Evolutionary conservation across 1,140 invertebrate species (phyloP).

Genomic region (Gonatopus flavifemur): DNA sequence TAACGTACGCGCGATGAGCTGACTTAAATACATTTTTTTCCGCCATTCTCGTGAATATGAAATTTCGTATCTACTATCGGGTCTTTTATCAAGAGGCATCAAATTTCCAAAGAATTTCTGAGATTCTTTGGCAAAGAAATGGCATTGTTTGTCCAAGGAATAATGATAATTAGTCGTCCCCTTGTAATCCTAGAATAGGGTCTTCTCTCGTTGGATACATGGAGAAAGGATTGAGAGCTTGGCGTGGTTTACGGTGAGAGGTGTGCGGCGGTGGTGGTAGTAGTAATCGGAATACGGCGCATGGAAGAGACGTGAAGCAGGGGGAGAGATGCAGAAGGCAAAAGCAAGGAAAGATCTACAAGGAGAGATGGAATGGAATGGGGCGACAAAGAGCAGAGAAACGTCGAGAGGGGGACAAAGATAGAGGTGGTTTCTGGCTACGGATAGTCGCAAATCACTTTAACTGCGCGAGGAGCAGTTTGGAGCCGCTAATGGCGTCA

Average conservation of each 20-base stretch:
- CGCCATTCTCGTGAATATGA: too few species aligned
- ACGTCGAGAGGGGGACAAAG: conserved; percentile 13
- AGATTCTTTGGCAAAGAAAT: too few species aligned
- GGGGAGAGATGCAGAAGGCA: neutral
- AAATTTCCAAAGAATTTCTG: too few species aligned
- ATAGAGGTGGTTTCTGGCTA: conserved; percentile 36
- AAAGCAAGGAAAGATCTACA: too few species aligned
- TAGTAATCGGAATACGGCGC: too few species aligned
- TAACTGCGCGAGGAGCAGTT: conserved; percentile 55
- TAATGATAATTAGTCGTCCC: conserved; percentile 29
- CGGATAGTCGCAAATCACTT: conserved; percentile 57
- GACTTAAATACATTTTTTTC: too few species aligned
- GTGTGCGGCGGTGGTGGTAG: neutral
- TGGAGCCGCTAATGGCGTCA: conserved; percentile 57
- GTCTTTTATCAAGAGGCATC: too few species aligned
- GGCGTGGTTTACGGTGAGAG: neutral
- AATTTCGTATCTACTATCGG: too few species aligned
- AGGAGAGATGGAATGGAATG: neutral
- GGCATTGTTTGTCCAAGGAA: conserved; percentile 25
- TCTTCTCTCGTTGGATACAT: too few species aligned
- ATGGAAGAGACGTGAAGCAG: too few species aligned
- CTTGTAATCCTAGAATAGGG: conserved; percentile 20
- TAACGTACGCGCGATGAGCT: too few species aligned
- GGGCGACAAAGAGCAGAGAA: neutral
- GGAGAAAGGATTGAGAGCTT: too few species aligned